Conservation (phyloP, 2,113 vertebrate species). For the Corythoichthys intestinalis region DNA sequence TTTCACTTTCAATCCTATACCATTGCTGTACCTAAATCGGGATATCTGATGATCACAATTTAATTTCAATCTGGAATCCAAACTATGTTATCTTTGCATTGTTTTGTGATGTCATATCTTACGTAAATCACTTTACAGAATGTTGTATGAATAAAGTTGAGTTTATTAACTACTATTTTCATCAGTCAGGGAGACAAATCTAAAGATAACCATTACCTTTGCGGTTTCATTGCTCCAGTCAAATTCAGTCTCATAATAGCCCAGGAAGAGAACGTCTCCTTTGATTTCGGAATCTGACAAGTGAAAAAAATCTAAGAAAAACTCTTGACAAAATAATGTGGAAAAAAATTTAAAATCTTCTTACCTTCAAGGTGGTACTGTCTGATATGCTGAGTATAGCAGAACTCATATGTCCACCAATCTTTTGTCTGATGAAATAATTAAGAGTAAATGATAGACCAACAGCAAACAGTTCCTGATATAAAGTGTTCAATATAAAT, state of each 20-base stretch:
- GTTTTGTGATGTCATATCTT: too few species aligned
- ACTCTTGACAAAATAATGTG: neutral
- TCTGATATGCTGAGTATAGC: constrained; percentile 85
- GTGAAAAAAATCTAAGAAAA: neutral
- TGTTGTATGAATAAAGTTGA: too few species aligned
- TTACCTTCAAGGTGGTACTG: constrained; percentile 93
- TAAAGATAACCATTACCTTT: constrained; percentile 72
- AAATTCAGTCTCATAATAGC: constrained; percentile 87
- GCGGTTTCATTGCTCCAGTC: constrained; percentile 88
- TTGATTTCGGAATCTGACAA: constrained; percentile 87
- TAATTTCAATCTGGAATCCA: too few species aligned
- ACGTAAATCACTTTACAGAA: too few species aligned
- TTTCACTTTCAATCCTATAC: too few species aligned
- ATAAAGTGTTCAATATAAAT: neutral
- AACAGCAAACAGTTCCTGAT: neutral
- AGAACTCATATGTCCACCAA: constrained; percentile 97
- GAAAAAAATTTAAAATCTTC: neutral
- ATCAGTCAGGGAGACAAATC: neutral
- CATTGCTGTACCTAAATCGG: too few species aligned
- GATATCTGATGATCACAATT: too few species aligned
- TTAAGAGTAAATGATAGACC: constrained; percentile 4
- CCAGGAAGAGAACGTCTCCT: constrained; percentile 85
- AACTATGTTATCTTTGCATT: too few species aligned
- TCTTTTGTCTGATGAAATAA: constrained; percentile 83
- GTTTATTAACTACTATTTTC: neutral